Conservation (phyloP, 1,140 invertebrate genomes). For the Homalodisca vitripennis region DNA sequence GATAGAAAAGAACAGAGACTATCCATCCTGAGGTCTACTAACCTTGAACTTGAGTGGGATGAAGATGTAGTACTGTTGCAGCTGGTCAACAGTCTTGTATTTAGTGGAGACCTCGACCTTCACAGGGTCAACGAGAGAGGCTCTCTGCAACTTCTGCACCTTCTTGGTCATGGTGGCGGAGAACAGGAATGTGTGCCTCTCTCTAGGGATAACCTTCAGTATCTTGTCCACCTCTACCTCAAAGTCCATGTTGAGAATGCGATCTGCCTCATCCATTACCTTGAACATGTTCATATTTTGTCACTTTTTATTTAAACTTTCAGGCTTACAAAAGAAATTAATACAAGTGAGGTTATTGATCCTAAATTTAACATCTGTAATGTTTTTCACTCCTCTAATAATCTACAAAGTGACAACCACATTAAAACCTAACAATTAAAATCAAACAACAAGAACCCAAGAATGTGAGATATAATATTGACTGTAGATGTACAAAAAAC, state of each 20-base stretch:
- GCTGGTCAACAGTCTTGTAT: slow-evolving; percentile 96
- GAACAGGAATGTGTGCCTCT: slow-evolving; percentile 87
- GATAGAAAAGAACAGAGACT: background rate
- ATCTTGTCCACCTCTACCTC: slow-evolving; percentile 97
- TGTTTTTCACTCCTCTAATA: no score
- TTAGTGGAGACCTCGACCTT: slow-evolving; percentile 96
- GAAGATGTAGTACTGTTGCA: slow-evolving; percentile 95
- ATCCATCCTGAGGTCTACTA: no score
- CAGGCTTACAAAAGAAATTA: no score
- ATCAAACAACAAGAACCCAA: no score
- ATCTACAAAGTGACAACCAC: no score
- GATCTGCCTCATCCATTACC: slow-evolving; percentile 95
- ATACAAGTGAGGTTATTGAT: no score
- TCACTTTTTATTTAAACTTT: no score
- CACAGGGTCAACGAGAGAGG: slow-evolving; percentile 88
- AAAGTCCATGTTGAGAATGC: slow-evolving; percentile 96
- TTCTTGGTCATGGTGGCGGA: slow-evolving; percentile 99
- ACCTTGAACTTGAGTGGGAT: slow-evolving; percentile 96
- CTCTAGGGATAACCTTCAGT: slow-evolving; percentile 83
- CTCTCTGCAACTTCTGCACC: slow-evolving; percentile 93
- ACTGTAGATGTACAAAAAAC: no score
- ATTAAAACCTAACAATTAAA: no score
- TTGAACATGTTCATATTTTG: no score
- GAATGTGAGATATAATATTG: no score
- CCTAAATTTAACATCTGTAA: no score